A percentile compares a stretch with the other conserved stretches of the same genome.
phyloP scores from a whole-genome alignment of 53 echinoderm and acorn worm species.

The Hippasteria phrygiana region DNA sequence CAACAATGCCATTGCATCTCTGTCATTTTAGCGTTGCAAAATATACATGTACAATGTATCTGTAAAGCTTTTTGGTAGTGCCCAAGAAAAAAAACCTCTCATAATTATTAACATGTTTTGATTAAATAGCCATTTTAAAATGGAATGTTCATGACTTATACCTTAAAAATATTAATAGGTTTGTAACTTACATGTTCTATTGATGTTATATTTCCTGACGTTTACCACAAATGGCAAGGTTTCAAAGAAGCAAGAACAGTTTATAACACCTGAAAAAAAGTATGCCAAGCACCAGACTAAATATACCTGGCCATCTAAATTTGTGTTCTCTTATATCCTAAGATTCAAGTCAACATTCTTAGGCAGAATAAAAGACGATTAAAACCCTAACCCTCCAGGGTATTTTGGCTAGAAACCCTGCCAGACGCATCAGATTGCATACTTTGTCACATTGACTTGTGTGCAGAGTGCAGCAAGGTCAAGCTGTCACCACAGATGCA shows the following conservation, averaged over 20 bases:
- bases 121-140: slow-evolving; percentile 18
- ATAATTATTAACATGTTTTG: neutral
- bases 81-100: neutral
- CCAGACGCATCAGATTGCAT: no score
- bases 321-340: no score
- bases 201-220: neutral
- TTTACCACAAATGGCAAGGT: neutral
- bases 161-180: neutral
- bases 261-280: neutral
- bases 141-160: slow-evolving; percentile 49
- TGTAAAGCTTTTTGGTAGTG: neutral
- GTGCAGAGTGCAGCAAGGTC: no score
- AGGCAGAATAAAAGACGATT: no score
- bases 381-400: no score
- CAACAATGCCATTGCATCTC: neutral
- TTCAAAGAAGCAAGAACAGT: neutral
- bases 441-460: no score
- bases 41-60: slow-evolving; percentile 4
- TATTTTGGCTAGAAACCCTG: no score
- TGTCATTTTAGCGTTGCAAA: neutral
- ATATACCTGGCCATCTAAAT: no score
- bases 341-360: no score
- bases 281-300: neutral
- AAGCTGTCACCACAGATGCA: no score
- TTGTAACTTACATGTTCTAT: neutral